phyloP scores from a whole-genome alignment of 2,113 vertebrate genomes.

The Romanogobio albipinnatus region DNA sequence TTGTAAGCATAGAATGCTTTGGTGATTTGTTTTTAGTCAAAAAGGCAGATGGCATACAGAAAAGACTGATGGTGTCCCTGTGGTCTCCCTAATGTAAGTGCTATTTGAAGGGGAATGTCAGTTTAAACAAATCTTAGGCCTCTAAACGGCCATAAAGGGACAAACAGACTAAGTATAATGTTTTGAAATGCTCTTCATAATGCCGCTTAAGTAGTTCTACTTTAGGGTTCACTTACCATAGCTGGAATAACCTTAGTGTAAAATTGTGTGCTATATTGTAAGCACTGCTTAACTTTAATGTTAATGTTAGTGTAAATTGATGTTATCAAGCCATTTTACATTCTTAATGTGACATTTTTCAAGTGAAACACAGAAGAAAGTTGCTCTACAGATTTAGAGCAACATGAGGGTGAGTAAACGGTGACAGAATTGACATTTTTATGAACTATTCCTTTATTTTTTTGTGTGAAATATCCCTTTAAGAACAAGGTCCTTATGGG shows the following conservation, averaged over 20 bases:
- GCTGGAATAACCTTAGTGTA: neutral
- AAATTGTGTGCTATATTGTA: neutral
- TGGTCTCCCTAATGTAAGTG: slow-evolving; percentile 3
- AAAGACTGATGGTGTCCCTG: slow-evolving; percentile 12
- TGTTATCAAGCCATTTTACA: neutral
- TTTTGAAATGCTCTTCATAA: slow-evolving; percentile 48
- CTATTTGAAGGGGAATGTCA: neutral
- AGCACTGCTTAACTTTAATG: neutral
- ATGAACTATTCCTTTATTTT: slow-evolving; percentile 9
- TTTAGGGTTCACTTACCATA: neutral
- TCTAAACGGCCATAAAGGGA: slow-evolving; percentile 58
- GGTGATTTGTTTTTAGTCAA: slow-evolving; percentile 18
- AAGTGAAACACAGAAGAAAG: neutral
- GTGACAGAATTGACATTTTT: too few species aligned
- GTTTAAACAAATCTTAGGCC: slow-evolving; percentile 46
- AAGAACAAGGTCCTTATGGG: too few species aligned
- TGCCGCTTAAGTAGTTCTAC: neutral
- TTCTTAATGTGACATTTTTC: too few species aligned
- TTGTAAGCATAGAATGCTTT: slow-evolving; percentile 14
- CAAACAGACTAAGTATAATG: slow-evolving; percentile 64
- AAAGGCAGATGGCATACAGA: slow-evolving; percentile 24
- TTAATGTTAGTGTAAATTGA: too few species aligned
- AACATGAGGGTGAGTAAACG: too few species aligned
- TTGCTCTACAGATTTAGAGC: too few species aligned
- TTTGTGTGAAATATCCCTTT: neutral